Conservation (phyloP, 2,888 invertebrate genomes). For the Cordilura impudica region DNA sequence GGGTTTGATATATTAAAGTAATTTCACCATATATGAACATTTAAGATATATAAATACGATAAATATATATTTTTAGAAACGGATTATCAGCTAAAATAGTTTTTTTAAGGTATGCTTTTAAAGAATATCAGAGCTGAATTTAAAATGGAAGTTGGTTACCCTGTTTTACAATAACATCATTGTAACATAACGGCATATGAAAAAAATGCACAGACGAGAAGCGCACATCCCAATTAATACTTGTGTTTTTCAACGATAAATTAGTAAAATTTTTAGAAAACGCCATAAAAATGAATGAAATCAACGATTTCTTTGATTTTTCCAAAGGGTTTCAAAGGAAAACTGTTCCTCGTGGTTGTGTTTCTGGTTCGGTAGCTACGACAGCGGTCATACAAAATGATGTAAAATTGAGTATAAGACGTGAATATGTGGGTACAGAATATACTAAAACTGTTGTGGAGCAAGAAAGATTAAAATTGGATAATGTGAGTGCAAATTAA, state of each 20-base stretch:
- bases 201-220: no score
- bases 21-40: no score
- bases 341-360: slow-evolving; percentile 65
- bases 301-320: slow-evolving; percentile 75
- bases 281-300: slow-evolving; percentile 70
- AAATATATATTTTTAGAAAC: no score
- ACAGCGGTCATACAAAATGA: slow-evolving; percentile 54
- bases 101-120: no score
- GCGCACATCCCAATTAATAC: no score
- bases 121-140: no score
- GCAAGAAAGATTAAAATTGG: slow-evolving; percentile 69
- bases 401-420: slow-evolving; percentile 66
- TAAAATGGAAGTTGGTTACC: no score
- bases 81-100: no score
- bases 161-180: no score
- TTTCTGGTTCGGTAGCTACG: slow-evolving; percentile 63
- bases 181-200: background rate
- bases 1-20: no score
- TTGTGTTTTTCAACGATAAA: slow-evolving; percentile 18
- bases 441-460: slow-evolving; percentile 68
- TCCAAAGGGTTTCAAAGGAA: slow-evolving; percentile 73
- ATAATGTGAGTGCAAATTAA: slow-evolving; percentile 64
- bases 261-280: background rate
- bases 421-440: slow-evolving; percentile 69
- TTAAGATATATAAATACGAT: no score